These are phyloP conservation scores for Lasioglossum albipes DNA, from an alignment of 1,140 invertebrate genomes.

Conservation along the genomic window DNA sequence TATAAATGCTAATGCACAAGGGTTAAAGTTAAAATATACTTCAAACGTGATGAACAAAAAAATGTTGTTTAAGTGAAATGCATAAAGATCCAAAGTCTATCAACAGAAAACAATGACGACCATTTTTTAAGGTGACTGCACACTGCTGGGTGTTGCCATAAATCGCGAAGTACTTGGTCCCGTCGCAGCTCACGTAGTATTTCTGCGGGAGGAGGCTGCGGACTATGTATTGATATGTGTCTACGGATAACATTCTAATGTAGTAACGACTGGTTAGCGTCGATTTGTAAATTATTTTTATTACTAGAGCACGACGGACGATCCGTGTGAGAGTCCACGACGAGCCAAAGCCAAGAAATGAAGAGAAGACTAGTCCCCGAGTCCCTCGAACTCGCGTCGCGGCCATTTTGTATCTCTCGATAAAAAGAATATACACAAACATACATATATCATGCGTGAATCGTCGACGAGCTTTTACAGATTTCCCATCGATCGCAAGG, in stretches of 20 bases:
- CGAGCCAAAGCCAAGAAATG: conserved; percentile 10
- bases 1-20: too few relatives aligned
- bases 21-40: too few relatives aligned
- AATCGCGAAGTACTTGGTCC: background rate
- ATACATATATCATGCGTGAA: background rate
- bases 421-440: background rate
- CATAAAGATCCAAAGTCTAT: background rate
- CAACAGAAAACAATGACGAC: background rate
- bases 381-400: conserved; percentile 21
- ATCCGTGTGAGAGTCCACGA: conserved; percentile 12
- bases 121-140: background rate
- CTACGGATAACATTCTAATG: conserved; percentile 40
- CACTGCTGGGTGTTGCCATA: background rate
- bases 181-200: background rate
- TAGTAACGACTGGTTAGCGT: conserved; percentile 34
- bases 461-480: background rate
- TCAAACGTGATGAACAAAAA: too few relatives aligned
- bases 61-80: too few relatives aligned
- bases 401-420: conserved; percentile 14
- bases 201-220: background rate
- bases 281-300: conserved; percentile 53
- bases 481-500: background rate
- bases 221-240: conserved; percentile 30
- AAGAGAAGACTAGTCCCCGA: conserved; percentile 18
- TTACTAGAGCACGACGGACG: conserved; percentile 7